phyloP scores from a whole-genome alignment of 2,888 invertebrate species.

The Clunio marinus region DNA sequence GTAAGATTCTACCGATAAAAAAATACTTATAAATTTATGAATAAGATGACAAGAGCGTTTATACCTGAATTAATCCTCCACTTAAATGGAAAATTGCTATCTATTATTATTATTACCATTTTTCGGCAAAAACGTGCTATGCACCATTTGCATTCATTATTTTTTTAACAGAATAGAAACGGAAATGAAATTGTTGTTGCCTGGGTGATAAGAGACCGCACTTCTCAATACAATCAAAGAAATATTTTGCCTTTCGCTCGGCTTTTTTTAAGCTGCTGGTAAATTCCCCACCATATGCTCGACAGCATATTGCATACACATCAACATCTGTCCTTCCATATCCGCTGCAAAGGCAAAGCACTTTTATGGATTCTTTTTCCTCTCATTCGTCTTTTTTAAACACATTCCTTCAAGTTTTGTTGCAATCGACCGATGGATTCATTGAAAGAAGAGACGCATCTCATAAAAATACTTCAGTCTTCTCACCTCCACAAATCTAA shows the following conservation, averaged over 20 bases:
- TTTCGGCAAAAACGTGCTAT: too few species aligned
- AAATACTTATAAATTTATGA: too few species aligned
- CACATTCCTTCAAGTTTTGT: constrained; percentile 10
- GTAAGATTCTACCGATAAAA: too few species aligned
- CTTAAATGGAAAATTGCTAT: too few species aligned
- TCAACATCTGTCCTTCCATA: constrained; percentile 22
- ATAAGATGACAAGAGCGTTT: too few species aligned
- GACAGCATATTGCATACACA: constrained; percentile 9
- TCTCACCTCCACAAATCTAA: neutral
- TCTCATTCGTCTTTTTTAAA: neutral
- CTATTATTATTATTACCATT: too few species aligned
- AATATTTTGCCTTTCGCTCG: neutral
- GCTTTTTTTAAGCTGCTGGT: too few species aligned
- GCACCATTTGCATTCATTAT: neutral
- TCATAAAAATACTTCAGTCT: neutral
- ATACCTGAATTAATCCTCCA: too few species aligned
- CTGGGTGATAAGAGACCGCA: constrained; percentile 20
- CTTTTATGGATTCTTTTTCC: constrained; percentile 21
- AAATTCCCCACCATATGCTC: constrained; percentile 4
- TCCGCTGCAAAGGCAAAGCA: constrained; percentile 10
- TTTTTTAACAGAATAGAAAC: neutral
- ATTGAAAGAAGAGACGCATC: neutral
- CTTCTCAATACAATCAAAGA: neutral
- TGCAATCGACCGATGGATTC: neutral
- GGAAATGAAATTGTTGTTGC: constrained; percentile 21